Base-by-base conservation (phyloP, 2,797 vertebrate species). In the Notolepis coatsorum region DNA sequence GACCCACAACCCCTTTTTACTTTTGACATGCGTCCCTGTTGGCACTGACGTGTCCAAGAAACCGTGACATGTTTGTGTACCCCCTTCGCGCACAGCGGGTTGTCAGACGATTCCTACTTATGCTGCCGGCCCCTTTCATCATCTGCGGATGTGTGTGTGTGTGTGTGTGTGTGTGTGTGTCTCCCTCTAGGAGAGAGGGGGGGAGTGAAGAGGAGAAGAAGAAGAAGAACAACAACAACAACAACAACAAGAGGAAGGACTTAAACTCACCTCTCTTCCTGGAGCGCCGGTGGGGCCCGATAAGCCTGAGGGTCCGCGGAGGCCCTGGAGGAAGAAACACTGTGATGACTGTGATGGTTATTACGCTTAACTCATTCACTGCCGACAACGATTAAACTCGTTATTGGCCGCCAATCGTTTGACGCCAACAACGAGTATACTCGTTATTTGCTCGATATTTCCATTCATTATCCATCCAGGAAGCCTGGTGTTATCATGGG, bases 271-370 rank as follows among this genome's bases (percentile, higher is more conserved):
- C 84, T 91, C 88, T 66, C 58, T 90, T 68, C 93, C 93, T 43
- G 81, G 66, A 51, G 83, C 65, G 62, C 97, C 97, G 48, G 94
- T 84, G 31, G 90, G 74, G 61, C 97, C 97, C 74, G 93, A 91
- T 58, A 92, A 85, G 65, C 97, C 97, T 21, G 90, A 91, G n/a
- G 90, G 81, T 85, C 97, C 97, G 23, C 89, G 93, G 61, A 88
- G 88, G 61, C 97, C 97, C 97, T 99, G 65, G 65, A 75, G 50
- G 7, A 46, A 12, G 52, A 73, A 1, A 45, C 1, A 56, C 8
- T 13, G 33, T 45, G 18, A 65, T 49, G 8, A 71, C n/a, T n/a
- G n/a, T n/a, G n/a, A n/a, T n/a, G n/a, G n/a, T n/a, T n/a, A n/a
- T n/a, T n/a, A n/a, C n/a, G n/a, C n/a, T n/a, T n/a, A n/a, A n/a